A percentile compares a stretch with the other conserved stretches of the same genome.
Conservation (phyloP, 2,113 vertebrate species). For the Alaudala cheleensis region DNA sequence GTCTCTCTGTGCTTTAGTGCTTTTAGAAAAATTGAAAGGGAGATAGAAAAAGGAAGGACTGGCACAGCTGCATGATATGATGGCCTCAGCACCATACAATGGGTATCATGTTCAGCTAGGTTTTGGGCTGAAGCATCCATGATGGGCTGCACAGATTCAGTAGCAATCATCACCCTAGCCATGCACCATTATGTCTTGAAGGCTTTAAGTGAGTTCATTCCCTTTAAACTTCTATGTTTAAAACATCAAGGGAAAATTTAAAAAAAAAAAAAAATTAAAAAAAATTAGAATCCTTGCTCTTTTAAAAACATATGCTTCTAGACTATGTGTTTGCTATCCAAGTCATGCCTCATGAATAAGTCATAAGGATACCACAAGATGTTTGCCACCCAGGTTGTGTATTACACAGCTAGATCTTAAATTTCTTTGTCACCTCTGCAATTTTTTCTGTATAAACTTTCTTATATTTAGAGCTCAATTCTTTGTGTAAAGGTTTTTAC, state of each 20-base stretch:
- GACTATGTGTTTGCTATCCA: background rate
- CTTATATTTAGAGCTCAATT: background rate
- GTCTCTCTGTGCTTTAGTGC: too few relatives aligned
- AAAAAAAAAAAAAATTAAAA: background rate
- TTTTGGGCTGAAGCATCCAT: rapidly evolving
- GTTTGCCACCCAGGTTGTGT: background rate
- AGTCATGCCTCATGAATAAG: background rate
- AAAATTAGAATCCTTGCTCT: rapidly evolving
- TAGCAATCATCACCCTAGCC: background rate
- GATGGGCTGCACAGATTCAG: too few relatives aligned
- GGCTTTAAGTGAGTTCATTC: background rate
- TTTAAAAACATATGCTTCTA: background rate
- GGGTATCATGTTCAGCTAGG: rapidly evolving
- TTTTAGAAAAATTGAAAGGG: background rate
- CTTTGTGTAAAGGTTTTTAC: background rate
- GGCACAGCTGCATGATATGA: background rate
- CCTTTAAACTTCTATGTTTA: background rate
- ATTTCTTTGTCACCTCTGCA: background rate
- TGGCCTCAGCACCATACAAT: rapidly evolving
- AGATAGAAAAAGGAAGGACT: background rate
- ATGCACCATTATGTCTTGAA: background rate
- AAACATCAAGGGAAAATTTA: background rate
- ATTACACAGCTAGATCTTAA: background rate
- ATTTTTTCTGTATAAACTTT: background rate
- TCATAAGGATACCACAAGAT: background rate